phyloP scores from a whole-genome alignment of 2,113 vertebrate species.

The Chunga burmeisteri region DNA sequence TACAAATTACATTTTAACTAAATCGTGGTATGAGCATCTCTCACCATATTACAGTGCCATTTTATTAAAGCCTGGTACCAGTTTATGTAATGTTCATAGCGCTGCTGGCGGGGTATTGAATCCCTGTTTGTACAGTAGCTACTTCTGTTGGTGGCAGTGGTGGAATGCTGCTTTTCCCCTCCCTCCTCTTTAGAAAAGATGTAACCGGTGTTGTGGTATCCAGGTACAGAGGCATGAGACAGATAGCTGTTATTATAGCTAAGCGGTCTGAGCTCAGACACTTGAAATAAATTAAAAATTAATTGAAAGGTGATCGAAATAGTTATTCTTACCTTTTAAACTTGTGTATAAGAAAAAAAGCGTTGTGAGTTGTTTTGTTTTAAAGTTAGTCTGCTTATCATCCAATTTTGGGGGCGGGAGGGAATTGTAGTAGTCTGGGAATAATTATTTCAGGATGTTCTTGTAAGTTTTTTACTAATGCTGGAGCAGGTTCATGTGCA shows the following conservation, averaged over 20 bases:
- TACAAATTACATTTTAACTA: neutral
- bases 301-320: neutral
- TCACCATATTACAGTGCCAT: neutral
- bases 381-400: neutral
- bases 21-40: neutral
- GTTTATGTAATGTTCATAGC: neutral
- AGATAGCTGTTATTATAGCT: neutral
- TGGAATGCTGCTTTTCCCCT: neutral
- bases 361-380: neutral
- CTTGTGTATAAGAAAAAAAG: neutral
- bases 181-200: neutral
- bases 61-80: neutral
- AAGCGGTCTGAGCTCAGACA: neutral
- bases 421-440: neutral
- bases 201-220: neutral
- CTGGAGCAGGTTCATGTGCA: neutral
- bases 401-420: neutral
- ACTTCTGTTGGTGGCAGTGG: neutral
- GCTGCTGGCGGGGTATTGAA: neutral
- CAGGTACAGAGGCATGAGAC: neutral
- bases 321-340: neutral
- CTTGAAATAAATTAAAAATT: neutral
- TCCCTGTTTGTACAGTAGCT: neutral
- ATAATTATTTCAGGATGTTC: neutral
- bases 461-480: neutral